Evolutionary conservation across 92 coral and sea anemone species (phyloP), one percentile per base, ranked within the genome.

Genomic region (Ricordea florida): DNA sequence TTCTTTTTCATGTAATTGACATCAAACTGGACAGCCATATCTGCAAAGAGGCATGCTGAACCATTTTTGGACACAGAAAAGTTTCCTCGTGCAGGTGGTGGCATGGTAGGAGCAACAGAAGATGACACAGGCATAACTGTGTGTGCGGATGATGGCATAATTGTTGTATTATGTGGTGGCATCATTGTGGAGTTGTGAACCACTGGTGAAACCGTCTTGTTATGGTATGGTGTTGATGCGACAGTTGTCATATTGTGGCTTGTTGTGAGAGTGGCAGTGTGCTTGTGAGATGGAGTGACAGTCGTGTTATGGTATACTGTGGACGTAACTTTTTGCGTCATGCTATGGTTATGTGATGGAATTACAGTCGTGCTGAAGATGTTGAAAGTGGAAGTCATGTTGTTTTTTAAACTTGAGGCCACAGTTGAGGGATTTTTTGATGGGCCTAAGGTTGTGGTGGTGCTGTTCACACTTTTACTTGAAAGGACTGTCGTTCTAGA

Each of bases 21-120:
- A 51, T 52, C 51, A 52, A 91, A 69, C 61, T 41, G 45, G 14
- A 89, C 47, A 4, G 81, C 85, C 73, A 91, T 75, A 80, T 89
- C 66, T 14, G 92, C 82, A 47, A 83, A 40, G 37, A 91, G 30
- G 47, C 97, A 91, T 0, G 34, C 57, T 3, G 58, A 66, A 7
- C 71, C 66, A 20, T 87, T 91, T 0, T 70, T 20, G 38, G 59
- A 61, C n/a, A 91, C 82, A 29, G 57, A 35, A 63, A 83, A 91
- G 56, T 91, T 83, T 59, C 90, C 92, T 24, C 44, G 72, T 5
- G 35, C 1, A 10, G 80, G 71, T 3, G 72, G 79, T 16, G 75
- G 73, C 2, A 87, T 60, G 0, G 75, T 50, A 10, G 92, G 62
- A 7, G 64, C 63, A 16, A 36, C 51, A 3, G 60, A 18, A 9